Conservation (phyloP, 1,140 invertebrate species). For the Aphis craccivora region DNA sequence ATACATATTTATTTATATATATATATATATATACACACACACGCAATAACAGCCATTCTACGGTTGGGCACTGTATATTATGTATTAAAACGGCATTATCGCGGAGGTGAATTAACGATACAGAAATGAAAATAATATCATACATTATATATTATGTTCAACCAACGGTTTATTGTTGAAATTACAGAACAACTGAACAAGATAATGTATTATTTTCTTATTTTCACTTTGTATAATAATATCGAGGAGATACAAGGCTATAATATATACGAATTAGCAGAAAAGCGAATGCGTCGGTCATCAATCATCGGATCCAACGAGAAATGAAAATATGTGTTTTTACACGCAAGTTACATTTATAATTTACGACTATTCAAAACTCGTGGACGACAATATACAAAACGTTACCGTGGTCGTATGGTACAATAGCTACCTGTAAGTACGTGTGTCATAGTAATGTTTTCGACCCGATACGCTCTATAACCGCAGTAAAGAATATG, state of each 20-base stretch:
- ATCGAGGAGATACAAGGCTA: background rate
- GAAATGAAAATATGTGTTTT: background rate
- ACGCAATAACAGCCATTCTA: background rate
- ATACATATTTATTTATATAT: too few relatives aligned
- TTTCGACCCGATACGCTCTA: background rate
- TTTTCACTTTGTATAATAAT: background rate
- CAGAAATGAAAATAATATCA: background rate
- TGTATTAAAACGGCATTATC: background rate
- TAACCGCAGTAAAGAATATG: background rate
- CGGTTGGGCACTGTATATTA: background rate
- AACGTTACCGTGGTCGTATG: background rate
- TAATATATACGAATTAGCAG: background rate
- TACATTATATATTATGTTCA: background rate
- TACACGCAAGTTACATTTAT: background rate
- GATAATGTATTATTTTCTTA: constrained; percentile 12
- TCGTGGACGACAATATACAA: background rate
- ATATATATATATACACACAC: too few relatives aligned
- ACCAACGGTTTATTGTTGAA: background rate
- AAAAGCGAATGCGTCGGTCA: background rate
- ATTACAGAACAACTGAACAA: background rate
- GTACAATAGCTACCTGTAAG: background rate
- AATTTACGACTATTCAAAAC: background rate
- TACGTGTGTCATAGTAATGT: background rate
- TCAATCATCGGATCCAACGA: background rate
- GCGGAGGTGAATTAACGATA: background rate